A percentile compares a stretch with the other conserved stretches of the same genome.
phyloP scores from a whole-genome alignment of 2,113 vertebrate genomes.

The Muscicapa adusta region DNA sequence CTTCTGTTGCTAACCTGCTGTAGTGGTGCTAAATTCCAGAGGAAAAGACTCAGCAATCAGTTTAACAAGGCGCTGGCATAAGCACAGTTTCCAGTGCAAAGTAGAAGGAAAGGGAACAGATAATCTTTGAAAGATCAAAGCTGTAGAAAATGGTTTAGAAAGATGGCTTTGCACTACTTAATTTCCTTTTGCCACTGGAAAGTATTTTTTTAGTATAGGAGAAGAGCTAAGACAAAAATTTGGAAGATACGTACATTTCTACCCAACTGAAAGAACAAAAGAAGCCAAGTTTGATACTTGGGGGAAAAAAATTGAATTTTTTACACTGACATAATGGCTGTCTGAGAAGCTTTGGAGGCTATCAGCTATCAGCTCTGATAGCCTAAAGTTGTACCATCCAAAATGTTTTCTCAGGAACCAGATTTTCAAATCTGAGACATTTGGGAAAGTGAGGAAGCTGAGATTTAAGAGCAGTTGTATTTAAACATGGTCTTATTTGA shows the following conservation, averaged over 20 bases:
- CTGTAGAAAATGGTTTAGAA: slow-evolving; percentile 4
- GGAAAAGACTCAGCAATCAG: slow-evolving; percentile 52
- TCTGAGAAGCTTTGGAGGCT: not conserved
- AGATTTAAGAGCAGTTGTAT: not conserved
- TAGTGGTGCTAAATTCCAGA: slow-evolving; percentile 57
- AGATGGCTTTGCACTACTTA: not conserved
- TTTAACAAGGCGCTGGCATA: slow-evolving; percentile 60
- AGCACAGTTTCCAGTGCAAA: slow-evolving; percentile 54
- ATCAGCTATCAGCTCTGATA: not conserved
- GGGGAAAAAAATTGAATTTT: not conserved
- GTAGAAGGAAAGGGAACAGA: not conserved
- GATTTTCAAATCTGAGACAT: not conserved
- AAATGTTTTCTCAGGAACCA: not conserved
- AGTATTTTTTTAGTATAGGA: not conserved
- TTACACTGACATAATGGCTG: not conserved
- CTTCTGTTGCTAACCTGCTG: slow-evolving; percentile 62
- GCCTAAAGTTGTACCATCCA: not conserved
- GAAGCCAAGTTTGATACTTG: not conserved
- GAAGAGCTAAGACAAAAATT: not conserved
- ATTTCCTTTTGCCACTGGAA: not conserved
- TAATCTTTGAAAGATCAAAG: not conserved
- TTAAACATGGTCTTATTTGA: not conserved
- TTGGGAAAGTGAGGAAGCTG: not conserved
- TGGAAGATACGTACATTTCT: not conserved
- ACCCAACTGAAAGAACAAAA: not conserved